phyloP scores from a whole-genome alignment of 2,888 invertebrate species.

The Auanema sp. region DNA sequence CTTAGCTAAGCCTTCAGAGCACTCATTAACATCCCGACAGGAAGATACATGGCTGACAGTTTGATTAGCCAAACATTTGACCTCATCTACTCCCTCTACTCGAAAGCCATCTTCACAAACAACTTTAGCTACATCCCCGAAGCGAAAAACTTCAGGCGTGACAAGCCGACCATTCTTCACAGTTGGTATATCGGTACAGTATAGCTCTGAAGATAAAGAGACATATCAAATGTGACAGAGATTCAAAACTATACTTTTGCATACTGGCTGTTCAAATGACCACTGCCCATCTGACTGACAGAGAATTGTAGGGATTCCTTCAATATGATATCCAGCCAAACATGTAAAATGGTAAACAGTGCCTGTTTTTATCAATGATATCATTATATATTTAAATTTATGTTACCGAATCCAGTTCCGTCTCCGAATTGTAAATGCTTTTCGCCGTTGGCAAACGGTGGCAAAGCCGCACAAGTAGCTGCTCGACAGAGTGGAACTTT shows the following conservation, averaged over 20 bases:
- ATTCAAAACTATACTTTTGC: constrained; percentile 75
- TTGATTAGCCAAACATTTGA: constrained; percentile 61
- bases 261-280: constrained; percentile 89
- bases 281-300: constrained; percentile 88
- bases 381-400: background rate
- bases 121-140: constrained; percentile 58
- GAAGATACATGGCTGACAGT: constrained; percentile 53
- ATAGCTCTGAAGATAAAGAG: constrained; percentile 44
- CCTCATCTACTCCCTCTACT: constrained; percentile 51
- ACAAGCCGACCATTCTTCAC: constrained; percentile 52
- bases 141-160: constrained; percentile 38
- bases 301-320: constrained; percentile 75
- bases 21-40: constrained; percentile 63
- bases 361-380: constrained; percentile 14
- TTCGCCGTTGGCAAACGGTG: constrained; percentile 57
- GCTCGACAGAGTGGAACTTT: constrained; percentile 59
- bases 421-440: constrained; percentile 60
- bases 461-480: constrained; percentile 59
- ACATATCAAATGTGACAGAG: too few relatives aligned
- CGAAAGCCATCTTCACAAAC: constrained; percentile 56
- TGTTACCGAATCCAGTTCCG: constrained; percentile 61
- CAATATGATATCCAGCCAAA: constrained; percentile 56
- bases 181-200: constrained; percentile 54
- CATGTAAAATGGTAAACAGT: constrained; percentile 62
- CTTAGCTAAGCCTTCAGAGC: constrained; percentile 49